Evolutionary conservation across 2,113 vertebrate species (phyloP).

Genomic region (Dipodomys merriami): DNA sequence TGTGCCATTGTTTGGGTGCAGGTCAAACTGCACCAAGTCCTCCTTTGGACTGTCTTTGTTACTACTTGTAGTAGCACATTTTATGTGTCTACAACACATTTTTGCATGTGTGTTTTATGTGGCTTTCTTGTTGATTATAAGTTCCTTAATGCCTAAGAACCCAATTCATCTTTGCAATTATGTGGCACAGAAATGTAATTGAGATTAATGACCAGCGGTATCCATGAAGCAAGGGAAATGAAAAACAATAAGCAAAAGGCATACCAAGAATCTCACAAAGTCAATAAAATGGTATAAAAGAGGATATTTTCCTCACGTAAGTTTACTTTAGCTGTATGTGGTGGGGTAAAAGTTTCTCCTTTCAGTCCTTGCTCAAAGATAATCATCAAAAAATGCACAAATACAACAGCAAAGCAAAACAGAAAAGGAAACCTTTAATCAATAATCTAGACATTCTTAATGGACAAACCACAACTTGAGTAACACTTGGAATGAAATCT

Average conservation of each 20-base stretch:
- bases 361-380: not conserved
- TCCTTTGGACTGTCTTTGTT: not conserved
- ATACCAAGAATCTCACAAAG: not conserved
- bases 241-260: not conserved
- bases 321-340: not conserved
- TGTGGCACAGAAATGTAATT: constrained; percentile 17
- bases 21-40: not conserved
- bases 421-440: not conserved
- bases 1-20: too few relatives aligned
- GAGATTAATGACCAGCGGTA: not conserved
- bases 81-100: not conserved
- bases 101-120: not conserved
- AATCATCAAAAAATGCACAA: not conserved
- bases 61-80: not conserved
- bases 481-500: not conserved
- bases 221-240: not conserved
- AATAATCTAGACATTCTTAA: not conserved
- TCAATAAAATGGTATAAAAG: not conserved
- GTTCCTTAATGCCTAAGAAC: not conserved
- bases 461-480: not conserved
- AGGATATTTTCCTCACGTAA: not conserved
- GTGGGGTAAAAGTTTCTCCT: not conserved
- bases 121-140: not conserved
- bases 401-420: not conserved
- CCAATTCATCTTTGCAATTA: constrained; percentile 47